Conservation (phyloP, 2,888 invertebrate genomes). For the Nephrotoma guestfalica region DNA sequence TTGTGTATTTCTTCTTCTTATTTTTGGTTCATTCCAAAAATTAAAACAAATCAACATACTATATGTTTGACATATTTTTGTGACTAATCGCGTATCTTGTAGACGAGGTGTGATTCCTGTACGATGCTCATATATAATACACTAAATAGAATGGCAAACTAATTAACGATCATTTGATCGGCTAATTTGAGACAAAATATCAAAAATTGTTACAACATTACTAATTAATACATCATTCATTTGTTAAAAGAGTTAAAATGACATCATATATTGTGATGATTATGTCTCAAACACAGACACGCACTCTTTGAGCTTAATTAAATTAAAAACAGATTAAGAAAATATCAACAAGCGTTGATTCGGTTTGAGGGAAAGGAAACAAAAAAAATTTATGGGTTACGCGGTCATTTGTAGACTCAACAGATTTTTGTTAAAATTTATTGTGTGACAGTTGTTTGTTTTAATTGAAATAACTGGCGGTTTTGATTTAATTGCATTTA, state of each 20-base stretch:
- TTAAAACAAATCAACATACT: not conserved
- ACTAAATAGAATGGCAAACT: not conserved
- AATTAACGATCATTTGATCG: not conserved
- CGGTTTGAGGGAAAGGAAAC: not conserved
- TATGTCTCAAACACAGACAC: not conserved
- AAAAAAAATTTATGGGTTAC: not conserved
- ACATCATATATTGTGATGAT: not conserved
- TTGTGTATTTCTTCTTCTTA: not conserved
- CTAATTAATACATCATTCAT: not conserved
- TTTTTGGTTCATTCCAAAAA: not conserved
- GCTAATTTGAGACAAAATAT: not conserved
- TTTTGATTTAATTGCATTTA: not conserved
- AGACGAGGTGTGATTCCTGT: not conserved
- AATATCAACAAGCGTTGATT: not conserved
- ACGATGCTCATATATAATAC: not conserved
- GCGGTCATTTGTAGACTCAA: not conserved
- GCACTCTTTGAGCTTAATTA: not conserved
- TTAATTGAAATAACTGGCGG: not conserved
- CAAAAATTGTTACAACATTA: not conserved
- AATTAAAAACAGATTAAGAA: not conserved
- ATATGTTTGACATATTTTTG: not conserved
- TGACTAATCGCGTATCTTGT: not conserved
- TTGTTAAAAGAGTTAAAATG: not conserved
- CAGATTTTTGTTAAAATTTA: not conserved
- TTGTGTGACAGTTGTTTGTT: not conserved